Evolutionary conservation across 2,888 invertebrate genomes (phyloP), one percentile per base, ranked within the genome.

Genomic region (Tetanocera ferruginea): DNA sequence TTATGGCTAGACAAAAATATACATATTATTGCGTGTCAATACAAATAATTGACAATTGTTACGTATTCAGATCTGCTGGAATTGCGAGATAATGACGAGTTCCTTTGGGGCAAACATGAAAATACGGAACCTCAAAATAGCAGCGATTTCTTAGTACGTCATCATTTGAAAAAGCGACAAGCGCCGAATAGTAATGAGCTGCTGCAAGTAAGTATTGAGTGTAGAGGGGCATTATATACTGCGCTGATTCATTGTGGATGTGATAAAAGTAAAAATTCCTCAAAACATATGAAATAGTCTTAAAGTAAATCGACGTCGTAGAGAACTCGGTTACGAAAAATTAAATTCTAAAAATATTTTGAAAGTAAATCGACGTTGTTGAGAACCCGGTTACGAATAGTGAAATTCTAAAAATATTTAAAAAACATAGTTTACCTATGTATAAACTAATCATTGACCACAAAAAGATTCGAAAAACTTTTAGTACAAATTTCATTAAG

Each of bases 21-120:
- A 11, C 2, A 2, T 64, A 3, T 11, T 31, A 31, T 64, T 28
- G 11, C 3, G 64, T 14, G n/a, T 43, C 37, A 14, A 28, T 11
- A 62, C 14, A 73, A 57, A 19, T 17, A 17, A 71, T 9, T 71
- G 14, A 23, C 23, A 5, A 25, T 62, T 55, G 23, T 37, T 11
- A 62, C n/a, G 8, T 31, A 5, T 14, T 23, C 51, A 88, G 88
- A 88, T 84, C 82, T 88, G 71, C 83, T 88, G 6, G 85, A 87
- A 11, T 77, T 85, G 37, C 78, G 80, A 69, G 87, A 87, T 80
- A 88, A 86, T 67, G 83, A 85, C 76, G 85, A 86, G 66, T 86
- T 86, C 80, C 79, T 83, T 25, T 86, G 88, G 87, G 84, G 85
- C n/a, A 81, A 80, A 9, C 76, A 79, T 14, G 86, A 86, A 78